Conservation (phyloP, 2,888 invertebrate species). For the Branchipolynoe longqiensis region DNA sequence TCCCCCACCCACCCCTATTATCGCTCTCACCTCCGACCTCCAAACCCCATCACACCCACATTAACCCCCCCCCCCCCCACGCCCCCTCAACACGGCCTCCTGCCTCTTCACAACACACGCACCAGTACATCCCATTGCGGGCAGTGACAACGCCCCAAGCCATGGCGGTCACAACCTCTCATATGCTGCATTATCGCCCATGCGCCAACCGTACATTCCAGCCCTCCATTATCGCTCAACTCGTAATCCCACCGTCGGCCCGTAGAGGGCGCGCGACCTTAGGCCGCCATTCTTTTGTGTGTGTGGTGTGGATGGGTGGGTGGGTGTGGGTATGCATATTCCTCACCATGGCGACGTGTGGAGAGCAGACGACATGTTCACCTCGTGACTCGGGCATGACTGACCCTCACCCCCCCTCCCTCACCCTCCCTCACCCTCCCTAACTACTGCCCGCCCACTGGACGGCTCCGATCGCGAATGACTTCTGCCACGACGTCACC, state of each 20-base stretch:
- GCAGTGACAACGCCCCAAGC: slow-evolving; percentile 5
- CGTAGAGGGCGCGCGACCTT: no score
- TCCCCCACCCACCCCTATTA: slow-evolving; percentile 35
- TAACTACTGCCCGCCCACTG: not conserved
- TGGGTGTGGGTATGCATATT: not conserved
- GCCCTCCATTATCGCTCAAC: slow-evolving; percentile 33
- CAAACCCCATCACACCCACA: no score
- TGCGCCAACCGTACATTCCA: not conserved
- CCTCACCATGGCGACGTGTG: not conserved
- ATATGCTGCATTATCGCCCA: slow-evolving; percentile 38
- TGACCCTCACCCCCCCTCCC: no score
- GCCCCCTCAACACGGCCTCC: no score
- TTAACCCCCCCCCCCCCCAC: no score
- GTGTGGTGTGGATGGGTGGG: no score
- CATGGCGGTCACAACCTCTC: slow-evolving; percentile 41
- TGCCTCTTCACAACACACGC: no score
- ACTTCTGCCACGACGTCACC: slow-evolving; percentile 19
- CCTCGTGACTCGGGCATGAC: not conserved
- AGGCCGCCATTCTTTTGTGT: no score
- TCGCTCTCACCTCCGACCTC: slow-evolving; percentile 29
- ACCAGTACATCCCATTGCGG: no score
- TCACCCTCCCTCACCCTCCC: no score
- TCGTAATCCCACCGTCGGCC: no score
- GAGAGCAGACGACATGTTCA: not conserved
- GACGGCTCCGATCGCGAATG: slow-evolving; percentile 16